phyloP scores from a whole-genome alignment of 1,140 invertebrate species.

The Drosophila rhopaloa region DNA sequence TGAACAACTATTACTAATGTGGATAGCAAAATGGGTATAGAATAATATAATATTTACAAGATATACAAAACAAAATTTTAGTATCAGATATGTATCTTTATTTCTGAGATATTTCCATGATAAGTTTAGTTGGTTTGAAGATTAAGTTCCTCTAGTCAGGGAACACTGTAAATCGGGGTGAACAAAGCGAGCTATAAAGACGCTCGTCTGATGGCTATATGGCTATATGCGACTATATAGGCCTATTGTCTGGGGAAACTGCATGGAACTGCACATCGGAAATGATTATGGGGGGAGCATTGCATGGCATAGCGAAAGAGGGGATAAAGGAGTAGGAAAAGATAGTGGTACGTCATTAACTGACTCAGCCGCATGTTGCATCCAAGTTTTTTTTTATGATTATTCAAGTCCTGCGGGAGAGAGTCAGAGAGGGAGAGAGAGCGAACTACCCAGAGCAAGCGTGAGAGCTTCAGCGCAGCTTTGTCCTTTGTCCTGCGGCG shows the following conservation, averaged over 20 bases:
- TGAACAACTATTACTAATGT: too few relatives aligned
- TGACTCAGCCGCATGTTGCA: slow-evolving; percentile 78
- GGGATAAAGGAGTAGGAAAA: slow-evolving; percentile 1
- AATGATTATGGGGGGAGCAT: slow-evolving; percentile 56
- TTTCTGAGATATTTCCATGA: too few relatives aligned
- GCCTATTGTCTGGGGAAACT: slow-evolving; percentile 71
- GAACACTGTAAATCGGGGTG: slow-evolving; percentile 21
- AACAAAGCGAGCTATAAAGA: slow-evolving; percentile 54
- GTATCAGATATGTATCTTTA: too few relatives aligned
- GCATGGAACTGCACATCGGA: slow-evolving; percentile 69
- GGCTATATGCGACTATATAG: slow-evolving; percentile 26
- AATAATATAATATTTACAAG: too few relatives aligned
- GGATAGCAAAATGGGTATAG: too few relatives aligned
- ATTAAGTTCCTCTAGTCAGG: background rate
- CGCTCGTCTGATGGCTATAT: slow-evolving; percentile 27
- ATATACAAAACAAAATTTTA: too few relatives aligned
- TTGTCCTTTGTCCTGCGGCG: slow-evolving; percentile 29
- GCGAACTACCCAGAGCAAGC: background rate
- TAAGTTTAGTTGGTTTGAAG: too few relatives aligned
- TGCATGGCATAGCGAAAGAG: background rate
- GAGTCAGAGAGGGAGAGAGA: slow-evolving; percentile 2
- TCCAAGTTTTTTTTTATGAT: slow-evolving; percentile 36
- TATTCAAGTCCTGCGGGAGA: slow-evolving; percentile 44
- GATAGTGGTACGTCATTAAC: slow-evolving; percentile 50
- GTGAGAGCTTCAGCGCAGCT: slow-evolving; percentile 24